A percentile compares a stretch with the other conserved stretches of the same genome.
These are phyloP conservation scores for Monopis laevigella DNA, from an alignment of 2,888 invertebrate species.

Conservation along the genomic window DNA sequence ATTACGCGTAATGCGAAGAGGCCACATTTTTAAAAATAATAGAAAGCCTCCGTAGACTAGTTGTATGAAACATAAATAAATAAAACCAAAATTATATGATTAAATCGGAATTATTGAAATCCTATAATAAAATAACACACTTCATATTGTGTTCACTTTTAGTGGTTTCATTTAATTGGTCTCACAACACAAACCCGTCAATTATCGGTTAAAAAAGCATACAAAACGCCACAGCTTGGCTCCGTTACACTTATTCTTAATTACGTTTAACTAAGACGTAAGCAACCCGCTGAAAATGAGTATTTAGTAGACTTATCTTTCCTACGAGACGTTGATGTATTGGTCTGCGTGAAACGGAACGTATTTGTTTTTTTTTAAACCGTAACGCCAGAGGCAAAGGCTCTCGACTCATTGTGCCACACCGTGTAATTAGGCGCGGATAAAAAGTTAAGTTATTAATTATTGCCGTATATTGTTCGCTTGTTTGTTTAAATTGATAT, in stretches of 20 bases:
- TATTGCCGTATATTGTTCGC: constrained; percentile 24
- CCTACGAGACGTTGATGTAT: constrained; percentile 51
- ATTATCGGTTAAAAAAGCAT: constrained; percentile 47
- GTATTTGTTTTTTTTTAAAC: constrained; percentile 13
- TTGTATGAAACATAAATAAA: too few relatives aligned
- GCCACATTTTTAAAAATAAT: too few relatives aligned
- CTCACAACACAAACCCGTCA: constrained; percentile 39
- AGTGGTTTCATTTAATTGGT: constrained; percentile 54
- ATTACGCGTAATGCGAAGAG: too few relatives aligned
- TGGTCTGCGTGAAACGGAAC: constrained; percentile 21
- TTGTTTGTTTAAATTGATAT: constrained; percentile 48
- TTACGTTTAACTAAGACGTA: constrained; percentile 62
- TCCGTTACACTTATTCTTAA: constrained; percentile 57
- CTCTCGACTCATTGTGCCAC: constrained; percentile 21
- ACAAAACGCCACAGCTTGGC: constrained; percentile 37
- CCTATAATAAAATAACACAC: too few relatives aligned
- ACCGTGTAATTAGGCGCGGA: constrained; percentile 52
- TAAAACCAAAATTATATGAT: too few relatives aligned
- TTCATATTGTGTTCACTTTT: too few relatives aligned
- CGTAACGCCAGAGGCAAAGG: constrained; percentile 2
- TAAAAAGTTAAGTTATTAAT: constrained; percentile 59
- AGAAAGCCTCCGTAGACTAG: too few relatives aligned
- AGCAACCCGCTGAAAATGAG: constrained; percentile 50
- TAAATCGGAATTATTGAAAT: too few relatives aligned
- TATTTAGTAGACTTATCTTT: constrained; percentile 50